Evolutionary conservation across 2,888 invertebrate genomes (phyloP).

Genomic region (Apantesis nais): DNA sequence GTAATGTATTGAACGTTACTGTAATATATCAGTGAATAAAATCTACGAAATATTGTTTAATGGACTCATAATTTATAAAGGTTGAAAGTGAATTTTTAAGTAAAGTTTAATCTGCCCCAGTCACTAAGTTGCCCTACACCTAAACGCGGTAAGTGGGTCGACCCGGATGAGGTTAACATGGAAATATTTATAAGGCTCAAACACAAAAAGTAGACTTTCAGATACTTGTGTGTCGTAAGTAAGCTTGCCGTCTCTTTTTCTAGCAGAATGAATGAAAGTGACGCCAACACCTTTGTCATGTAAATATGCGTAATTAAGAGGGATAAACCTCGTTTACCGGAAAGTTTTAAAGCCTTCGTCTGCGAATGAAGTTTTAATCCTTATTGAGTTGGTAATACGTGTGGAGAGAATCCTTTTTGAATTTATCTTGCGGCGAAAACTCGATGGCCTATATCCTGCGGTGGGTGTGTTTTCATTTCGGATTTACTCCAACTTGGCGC

Average conservation of each 20-base stretch:
- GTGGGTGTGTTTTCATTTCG: slow-evolving; percentile 80
- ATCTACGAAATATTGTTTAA: slow-evolving; percentile 15
- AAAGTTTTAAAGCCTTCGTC: slow-evolving; percentile 71
- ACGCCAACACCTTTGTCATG: slow-evolving; percentile 56
- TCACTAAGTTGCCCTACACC: slow-evolving; percentile 57
- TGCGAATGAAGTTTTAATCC: slow-evolving; percentile 79
- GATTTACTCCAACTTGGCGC: slow-evolving; percentile 80
- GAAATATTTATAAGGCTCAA: slow-evolving; percentile 65
- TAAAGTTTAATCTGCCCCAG: slow-evolving; percentile 53
- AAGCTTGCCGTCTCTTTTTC: slow-evolving; percentile 47
- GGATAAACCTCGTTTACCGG: slow-evolving; percentile 70
- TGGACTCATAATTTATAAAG: slow-evolving; percentile 28
- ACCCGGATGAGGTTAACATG: slow-evolving; percentile 58
- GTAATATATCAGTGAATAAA: neutral
- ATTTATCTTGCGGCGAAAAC: slow-evolving; percentile 73
- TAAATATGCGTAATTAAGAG: slow-evolving; percentile 72
- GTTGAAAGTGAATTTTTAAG: slow-evolving; percentile 49
- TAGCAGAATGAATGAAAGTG: slow-evolving; percentile 40
- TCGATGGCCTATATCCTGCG: slow-evolving; percentile 74
- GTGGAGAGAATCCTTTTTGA: slow-evolving; percentile 74
- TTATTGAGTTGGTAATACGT: slow-evolving; percentile 79
- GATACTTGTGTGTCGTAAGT: slow-evolving; percentile 42
- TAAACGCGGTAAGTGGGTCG: slow-evolving; percentile 64
- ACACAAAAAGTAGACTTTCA: slow-evolving; percentile 57
- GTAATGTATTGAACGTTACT: neutral